These are phyloP conservation scores for Neodiprion virginianus DNA, from an alignment of 1,140 invertebrate species.

Conservation along the genomic window DNA sequence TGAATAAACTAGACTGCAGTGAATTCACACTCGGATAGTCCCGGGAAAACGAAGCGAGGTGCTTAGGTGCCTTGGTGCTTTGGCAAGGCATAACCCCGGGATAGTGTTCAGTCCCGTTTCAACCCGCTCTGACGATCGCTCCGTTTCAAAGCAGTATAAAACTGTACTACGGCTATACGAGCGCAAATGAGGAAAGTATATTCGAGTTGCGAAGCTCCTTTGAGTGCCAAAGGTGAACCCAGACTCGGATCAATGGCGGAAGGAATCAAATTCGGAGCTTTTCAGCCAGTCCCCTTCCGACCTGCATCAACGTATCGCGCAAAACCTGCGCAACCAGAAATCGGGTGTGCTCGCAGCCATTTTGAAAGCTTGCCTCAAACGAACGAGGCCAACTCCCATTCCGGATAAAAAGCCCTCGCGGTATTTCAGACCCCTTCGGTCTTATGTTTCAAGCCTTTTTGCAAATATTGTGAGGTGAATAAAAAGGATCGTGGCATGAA, in stretches of 20 bases:
- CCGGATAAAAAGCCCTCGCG: too few relatives aligned
- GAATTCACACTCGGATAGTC: conserved; percentile 1
- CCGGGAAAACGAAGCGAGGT: conserved; percentile 6
- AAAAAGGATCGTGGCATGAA: too few relatives aligned
- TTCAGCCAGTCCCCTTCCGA: too few relatives aligned
- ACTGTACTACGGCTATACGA: neutral
- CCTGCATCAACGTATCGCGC: too few relatives aligned
- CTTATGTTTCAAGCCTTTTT: too few relatives aligned
- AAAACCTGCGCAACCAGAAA: too few relatives aligned
- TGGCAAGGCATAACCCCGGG: neutral
- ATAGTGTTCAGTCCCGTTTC: neutral
- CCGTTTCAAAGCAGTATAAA: conserved; percentile 1
- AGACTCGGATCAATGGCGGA: neutral
- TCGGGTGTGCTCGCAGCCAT: too few relatives aligned
- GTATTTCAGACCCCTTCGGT: too few relatives aligned
- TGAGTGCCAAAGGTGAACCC: neutral
- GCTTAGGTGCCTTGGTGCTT: conserved; percentile 4
- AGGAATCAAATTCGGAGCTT: too few relatives aligned
- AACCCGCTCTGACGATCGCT: neutral
- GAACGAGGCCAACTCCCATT: too few relatives aligned
- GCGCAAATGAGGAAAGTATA: neutral
- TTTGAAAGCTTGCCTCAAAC: too few relatives aligned
- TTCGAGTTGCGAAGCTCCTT: neutral
- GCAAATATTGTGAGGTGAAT: too few relatives aligned
- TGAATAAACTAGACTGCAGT: conserved; percentile 1